phyloP scores from a whole-genome alignment of 2,888 invertebrate genomes.

The Drosophila ustulata region DNA sequence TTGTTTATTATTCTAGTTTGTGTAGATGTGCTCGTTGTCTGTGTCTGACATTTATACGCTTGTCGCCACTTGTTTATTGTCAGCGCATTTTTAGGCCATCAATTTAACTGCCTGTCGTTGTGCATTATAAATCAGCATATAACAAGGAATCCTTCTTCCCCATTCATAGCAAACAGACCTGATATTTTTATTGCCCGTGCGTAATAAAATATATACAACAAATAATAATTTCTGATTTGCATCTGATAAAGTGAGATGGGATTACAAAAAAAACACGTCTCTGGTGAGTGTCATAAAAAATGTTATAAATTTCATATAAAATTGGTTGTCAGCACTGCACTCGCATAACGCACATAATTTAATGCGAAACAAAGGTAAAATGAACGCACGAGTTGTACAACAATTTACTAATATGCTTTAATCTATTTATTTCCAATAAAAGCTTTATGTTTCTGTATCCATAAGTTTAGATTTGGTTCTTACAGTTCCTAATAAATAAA shows the following conservation, averaged over 20 bases:
- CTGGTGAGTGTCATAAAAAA: conserved; percentile 37
- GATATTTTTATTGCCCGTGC: conserved; percentile 40
- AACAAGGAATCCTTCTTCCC: conserved; percentile 11
- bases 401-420: neutral
- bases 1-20: conserved; percentile 23
- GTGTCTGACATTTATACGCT: conserved; percentile 56
- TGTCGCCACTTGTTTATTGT: conserved; percentile 62
- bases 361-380: neutral
- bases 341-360: conserved; percentile 3
- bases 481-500: no score
- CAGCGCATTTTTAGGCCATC: conserved; percentile 52
- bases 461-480: no score
- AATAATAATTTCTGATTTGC: conserved; percentile 44
- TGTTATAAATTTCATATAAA: conserved; percentile 12
- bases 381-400: neutral
- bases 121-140: conserved; percentile 69
- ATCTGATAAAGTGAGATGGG: conserved; percentile 59
- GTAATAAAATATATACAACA: conserved; percentile 56
- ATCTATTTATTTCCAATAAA: neutral
- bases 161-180: conserved; percentile 8
- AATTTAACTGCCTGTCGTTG: conserved; percentile 43
- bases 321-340: conserved; percentile 1
- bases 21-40: conserved; percentile 24
- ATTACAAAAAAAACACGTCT: conserved; percentile 43
- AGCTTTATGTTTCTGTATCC: no score